Evolutionary conservation across 2,888 invertebrate genomes (phyloP).

Genomic region (Leptopterna dolabrata): DNA sequence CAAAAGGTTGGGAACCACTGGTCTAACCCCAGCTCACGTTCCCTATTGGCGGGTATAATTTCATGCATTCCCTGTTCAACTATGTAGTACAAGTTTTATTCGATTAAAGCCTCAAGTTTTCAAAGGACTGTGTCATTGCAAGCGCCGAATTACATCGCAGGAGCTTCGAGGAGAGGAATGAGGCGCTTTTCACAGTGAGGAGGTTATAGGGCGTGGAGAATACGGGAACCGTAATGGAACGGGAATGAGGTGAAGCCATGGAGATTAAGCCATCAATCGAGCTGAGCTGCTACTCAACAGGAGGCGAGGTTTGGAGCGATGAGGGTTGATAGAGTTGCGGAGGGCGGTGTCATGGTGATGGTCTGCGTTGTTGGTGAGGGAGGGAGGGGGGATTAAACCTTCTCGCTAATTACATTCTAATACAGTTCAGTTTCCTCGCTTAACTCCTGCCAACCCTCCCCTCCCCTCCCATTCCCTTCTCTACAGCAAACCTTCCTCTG

Average conservation of each 20-base stretch:
- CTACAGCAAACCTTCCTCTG: background rate
- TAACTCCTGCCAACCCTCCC: slow-evolving; percentile 7
- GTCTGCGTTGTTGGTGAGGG: too few species aligned
- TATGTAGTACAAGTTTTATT: too few species aligned
- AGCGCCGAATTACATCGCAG: too few species aligned
- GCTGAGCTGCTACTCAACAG: slow-evolving; percentile 8
- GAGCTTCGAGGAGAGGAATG: background rate
- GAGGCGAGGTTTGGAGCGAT: background rate
- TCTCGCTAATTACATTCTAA: slow-evolving; percentile 42
- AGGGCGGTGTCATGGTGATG: too few species aligned
- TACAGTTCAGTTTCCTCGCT: slow-evolving; percentile 37
- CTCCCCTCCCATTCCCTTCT: too few species aligned
- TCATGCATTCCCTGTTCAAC: too few species aligned
- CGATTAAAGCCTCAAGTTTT: too few species aligned
- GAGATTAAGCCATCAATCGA: slow-evolving; percentile 47
- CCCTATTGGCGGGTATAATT: too few species aligned
- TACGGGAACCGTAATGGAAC: background rate
- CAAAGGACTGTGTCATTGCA: too few species aligned
- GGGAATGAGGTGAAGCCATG: slow-evolving; percentile 20
- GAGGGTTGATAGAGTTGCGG: slow-evolving; percentile 21
- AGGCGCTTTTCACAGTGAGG: background rate
- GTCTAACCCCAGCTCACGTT: too few species aligned
- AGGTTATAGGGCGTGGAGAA: background rate
- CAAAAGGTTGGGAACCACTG: too few species aligned
- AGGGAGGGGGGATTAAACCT: slow-evolving; percentile 13